Evolutionary conservation across 2,797 vertebrate species (phyloP), one percentile per base, ranked within the genome.

Genomic region (Oryzias sinensis): DNA sequence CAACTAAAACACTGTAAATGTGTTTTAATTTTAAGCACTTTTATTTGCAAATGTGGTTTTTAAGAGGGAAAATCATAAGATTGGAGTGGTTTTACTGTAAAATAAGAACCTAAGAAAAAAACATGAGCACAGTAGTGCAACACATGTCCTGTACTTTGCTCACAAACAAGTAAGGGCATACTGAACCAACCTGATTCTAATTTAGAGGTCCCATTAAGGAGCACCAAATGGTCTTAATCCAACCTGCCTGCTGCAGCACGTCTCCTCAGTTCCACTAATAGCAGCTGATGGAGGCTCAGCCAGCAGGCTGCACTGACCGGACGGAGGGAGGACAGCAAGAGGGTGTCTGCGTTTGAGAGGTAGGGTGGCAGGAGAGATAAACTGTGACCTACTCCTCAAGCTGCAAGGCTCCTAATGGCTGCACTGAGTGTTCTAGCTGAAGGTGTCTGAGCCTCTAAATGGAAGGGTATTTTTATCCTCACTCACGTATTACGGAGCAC

Each of bases 381-480:
- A 91, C 88, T 85, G 83, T 89, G 86, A 90, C 88, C 90, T 87
- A 87, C 81, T 70, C 70, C 68, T 79, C 77, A 68, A 68, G 72
- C 79, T 80, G 72, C 74, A 58, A 53, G 71, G 67, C 73, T 77
- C 74, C 86, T 90, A 88, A 92, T 91, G 88, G 87, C 70, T 59
- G 79, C 72, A 74, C 81, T 86, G 79, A 85, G 75, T 82, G 84
- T 81, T 82, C 60, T 52, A 44, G 72, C 73, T 77, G 72, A 81
- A 90, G 88, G 88, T 90, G 87, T 90, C 76, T 83, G 81, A 77
- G 74, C 82, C 71, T 87, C 78, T 85, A 89, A 87, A 89, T 78
- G 84, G 87, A 84, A 56, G 82, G 62, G 73, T 89, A 88, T 91
- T 90, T 89, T 90, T 91, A 89, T 79, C 86, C 79, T 65, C 58